These are phyloP conservation scores for Psittacula echo DNA, from an alignment of 2,797 vertebrate genomes.

Conservation along the genomic window DNA sequence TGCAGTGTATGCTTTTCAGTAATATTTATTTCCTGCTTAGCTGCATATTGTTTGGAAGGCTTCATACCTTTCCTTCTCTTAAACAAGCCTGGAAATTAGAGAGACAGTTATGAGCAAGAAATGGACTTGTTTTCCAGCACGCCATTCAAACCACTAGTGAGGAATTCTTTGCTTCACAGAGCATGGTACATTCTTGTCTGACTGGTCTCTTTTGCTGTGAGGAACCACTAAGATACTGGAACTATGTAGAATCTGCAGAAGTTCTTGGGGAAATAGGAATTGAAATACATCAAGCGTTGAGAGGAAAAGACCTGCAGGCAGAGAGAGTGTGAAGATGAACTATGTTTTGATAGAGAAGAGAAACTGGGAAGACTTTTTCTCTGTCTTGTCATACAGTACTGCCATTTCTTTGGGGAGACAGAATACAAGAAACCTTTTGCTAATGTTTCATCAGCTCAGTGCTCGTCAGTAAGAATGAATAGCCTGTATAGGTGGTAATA, in stretches of 20 bases:
- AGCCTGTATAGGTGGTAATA: background rate
- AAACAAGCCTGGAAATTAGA: background rate
- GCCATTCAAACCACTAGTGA: background rate
- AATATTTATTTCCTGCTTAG: background rate
- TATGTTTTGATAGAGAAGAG: background rate
- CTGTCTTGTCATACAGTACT: background rate
- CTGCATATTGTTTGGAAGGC: background rate
- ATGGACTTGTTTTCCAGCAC: background rate
- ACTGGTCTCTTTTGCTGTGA: background rate
- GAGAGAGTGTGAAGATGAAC: background rate
- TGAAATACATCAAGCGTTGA: background rate
- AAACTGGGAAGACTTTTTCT: background rate
- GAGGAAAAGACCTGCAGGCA: background rate
- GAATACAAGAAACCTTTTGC: background rate
- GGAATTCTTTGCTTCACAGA: background rate
- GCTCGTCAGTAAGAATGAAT: background rate
- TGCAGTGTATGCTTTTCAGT: background rate
- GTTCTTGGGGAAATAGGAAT: background rate
- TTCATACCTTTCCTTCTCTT: background rate
- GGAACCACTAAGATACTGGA: background rate
- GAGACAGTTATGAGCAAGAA: background rate
- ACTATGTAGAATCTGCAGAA: background rate
- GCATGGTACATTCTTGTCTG: background rate
- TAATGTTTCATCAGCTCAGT: background rate
- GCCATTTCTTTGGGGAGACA: background rate